Evolutionary conservation across 2,888 invertebrate genomes (phyloP), one percentile per base, ranked within the genome.

Genomic region (Calephelis perditalis): DNA sequence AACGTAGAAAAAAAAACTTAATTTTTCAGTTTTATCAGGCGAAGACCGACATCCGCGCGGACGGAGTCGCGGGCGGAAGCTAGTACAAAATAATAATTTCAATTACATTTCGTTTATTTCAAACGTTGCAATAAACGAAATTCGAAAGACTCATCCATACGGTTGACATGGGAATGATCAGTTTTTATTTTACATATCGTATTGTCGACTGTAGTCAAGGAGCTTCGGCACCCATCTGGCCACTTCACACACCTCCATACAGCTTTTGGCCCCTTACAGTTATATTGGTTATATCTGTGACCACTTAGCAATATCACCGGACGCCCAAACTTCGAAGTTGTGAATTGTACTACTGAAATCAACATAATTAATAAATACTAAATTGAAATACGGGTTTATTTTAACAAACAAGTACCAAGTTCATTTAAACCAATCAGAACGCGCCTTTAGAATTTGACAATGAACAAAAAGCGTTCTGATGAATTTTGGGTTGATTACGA

Each of bases 171-270:
- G 37, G 67, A 71, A 61, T 81, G 80, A 7, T 62, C 26, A 62
- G 76, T 69, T 15, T 60, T 69, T 4, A 62, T 56, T 12, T 40
- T 64, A 2, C 78, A 52, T 3, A 78, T 69, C 58, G 66, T 36
- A 26, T 68, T 65, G 0, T 71, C 61, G 7, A 67, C 4, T 0
- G 78, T 71, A 1, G 63, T 67, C 47, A 74, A 58, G 2, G 65
- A 65, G 0, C 71, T 73, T 5, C 66, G 65, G 55, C 79, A 78
- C 0, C 72, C 71, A 7, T 61, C 56, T 12, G 67, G 59, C 63
- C 69, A 71, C 56, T 74, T 73, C 12, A 72, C 67, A 62, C 84
- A 85, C 10, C 49, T 68, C 83, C 82, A 81, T 15, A 65, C 69
- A 8, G 67, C 64, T 44, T 68, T 66, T 0, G 73, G 68, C 0